These are phyloP conservation scores for Eulemur mongoz DNA, from an alignment of 2,797 vertebrate species.

Conservation along the genomic window DNA sequence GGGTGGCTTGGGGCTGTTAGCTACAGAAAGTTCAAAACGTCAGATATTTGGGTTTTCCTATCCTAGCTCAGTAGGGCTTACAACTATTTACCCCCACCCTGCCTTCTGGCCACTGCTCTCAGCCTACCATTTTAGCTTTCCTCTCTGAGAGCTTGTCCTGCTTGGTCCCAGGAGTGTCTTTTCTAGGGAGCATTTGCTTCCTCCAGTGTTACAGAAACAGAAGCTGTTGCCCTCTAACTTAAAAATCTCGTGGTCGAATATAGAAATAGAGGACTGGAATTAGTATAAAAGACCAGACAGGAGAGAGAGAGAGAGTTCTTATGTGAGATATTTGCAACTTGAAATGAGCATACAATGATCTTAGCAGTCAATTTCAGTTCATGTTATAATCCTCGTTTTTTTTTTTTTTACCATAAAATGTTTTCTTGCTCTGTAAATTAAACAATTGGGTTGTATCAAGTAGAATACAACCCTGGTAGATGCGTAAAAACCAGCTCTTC, in stretches of 20 bases:
- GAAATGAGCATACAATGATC: background rate
- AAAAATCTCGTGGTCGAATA: background rate
- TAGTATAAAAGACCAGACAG: background rate
- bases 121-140: background rate
- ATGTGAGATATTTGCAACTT: background rate
- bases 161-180: background rate
- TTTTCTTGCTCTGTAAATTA: background rate
- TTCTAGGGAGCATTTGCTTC: background rate
- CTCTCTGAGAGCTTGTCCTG: background rate
- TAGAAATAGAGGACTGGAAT: background rate
- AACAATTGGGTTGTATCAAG: background rate
- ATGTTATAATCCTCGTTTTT: background rate
- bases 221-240: background rate
- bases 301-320: no score
- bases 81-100: background rate
- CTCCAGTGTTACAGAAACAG: background rate
- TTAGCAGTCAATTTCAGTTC: background rate
- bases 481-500: background rate
- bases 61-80: background rate
- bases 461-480: background rate
- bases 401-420: background rate
- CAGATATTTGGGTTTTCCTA: background rate
- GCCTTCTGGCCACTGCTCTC: background rate
- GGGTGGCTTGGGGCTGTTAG: background rate
- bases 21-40: background rate